Evolutionary conservation across 2,888 invertebrate species (phyloP).

Genomic region (Dicyrtoma fusca): DNA sequence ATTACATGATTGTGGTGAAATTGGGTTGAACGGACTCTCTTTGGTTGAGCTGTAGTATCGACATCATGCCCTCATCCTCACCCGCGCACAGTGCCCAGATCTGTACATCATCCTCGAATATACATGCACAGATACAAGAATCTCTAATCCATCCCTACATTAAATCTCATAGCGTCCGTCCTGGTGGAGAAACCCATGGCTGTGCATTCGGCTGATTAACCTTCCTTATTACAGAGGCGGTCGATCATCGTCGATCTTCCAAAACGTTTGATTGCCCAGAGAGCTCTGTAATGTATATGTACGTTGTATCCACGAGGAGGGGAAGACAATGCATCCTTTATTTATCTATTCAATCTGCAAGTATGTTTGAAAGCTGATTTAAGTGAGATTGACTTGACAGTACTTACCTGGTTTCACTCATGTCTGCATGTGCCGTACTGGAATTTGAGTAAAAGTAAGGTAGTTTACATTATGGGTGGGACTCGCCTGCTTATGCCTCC

Average conservation of each 20-base stretch:
- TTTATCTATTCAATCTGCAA: constrained; percentile 8
- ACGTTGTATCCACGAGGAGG: constrained; percentile 7
- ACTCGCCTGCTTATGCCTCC: neutral
- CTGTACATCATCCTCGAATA: too few species aligned
- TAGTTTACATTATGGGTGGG: too few species aligned
- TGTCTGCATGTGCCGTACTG: neutral
- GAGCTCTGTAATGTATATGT: neutral
- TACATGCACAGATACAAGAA: too few species aligned
- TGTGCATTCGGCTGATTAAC: constrained; percentile 1
- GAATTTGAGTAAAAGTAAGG: neutral
- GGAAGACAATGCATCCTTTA: constrained; percentile 5
- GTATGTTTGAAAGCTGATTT: constrained; percentile 8
- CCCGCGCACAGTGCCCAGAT: too few species aligned
- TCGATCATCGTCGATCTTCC: neutral
- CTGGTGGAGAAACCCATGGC: too few species aligned
- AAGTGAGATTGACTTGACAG: constrained; percentile 1
- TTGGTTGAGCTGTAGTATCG: neutral
- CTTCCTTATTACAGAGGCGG: neutral
- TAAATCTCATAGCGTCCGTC: too few species aligned
- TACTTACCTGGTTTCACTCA: neutral
- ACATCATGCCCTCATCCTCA: too few species aligned
- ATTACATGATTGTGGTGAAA: constrained; percentile 28
- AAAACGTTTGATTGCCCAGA: constrained; percentile 13
- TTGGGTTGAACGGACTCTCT: constrained; percentile 33
- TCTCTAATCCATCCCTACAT: too few species aligned